Evolutionary conservation across 2,113 vertebrate species (phyloP), one percentile per base, ranked within the genome.

Genomic region (Delphinapterus leucas): DNA sequence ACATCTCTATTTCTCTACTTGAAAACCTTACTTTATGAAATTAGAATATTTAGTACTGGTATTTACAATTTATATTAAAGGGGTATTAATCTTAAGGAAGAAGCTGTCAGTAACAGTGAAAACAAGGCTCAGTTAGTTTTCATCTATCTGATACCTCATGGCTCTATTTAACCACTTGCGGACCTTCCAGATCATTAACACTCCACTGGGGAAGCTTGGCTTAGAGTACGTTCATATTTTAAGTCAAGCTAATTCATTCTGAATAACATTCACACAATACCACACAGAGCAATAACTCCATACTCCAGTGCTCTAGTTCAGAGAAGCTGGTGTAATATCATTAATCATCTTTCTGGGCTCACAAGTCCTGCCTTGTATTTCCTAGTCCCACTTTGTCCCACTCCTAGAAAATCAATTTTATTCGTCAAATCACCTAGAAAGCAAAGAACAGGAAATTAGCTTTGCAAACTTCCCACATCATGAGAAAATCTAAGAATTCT

Each of bases 31-130:
- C 49, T 77, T 87, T 33, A 97, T 67, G 6, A 94, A 95, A 82
- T 55, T 17, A 79, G 60, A 96, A 47, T 80, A 95, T 79, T 80
- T 71, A 91, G n/a, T 89, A 58, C 33, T 9, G 53, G 63, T 53
- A 80, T 28, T 84, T 83, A 71, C 8, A 88, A 82, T 84, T 97
- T 91, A 88, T 63, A 84, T 95, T 63, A 88, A 89, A 97, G 36
- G 25, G 3, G 38, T 49, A 94, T 61, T 94, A 92, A 87, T 70
- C 49, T 93, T 83, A 70, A 90, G 17, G 70, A 90, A 85, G 41
- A 91, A 38, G 21, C 47, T 60, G 20, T 77, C 38, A 94, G 74
- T 84, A 76, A 81, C 93, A 73, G 79, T 36, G 88, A 73, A 97
- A 96, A 85, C 25, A 84, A 95, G 55, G 20, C 17, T 77, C 21